phyloP scores from a whole-genome alignment of 2,113 vertebrate genomes.

The Corvus hawaiiensis region DNA sequence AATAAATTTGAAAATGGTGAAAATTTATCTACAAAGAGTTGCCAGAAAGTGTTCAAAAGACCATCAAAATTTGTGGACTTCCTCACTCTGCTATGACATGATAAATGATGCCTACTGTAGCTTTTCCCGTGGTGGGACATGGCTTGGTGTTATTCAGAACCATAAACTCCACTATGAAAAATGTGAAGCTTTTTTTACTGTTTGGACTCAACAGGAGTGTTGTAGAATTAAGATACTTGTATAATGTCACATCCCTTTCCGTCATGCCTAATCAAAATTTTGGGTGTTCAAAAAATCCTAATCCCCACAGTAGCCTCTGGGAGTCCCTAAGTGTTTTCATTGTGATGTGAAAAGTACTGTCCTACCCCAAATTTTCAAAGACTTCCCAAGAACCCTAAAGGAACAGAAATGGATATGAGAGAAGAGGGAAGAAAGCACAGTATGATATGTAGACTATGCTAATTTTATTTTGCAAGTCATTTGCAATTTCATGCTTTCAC shows the following conservation, averaged over 20 bases:
- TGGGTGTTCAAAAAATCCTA: background rate
- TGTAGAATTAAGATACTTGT: background rate
- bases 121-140: background rate
- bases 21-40: background rate
- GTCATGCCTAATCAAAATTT: background rate
- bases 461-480: background rate
- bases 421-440: background rate
- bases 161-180: background rate
- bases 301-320: background rate
- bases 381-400: background rate
- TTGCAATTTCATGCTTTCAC: constrained; percentile 7
- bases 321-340: background rate
- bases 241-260: background rate
- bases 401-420: background rate
- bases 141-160: background rate
- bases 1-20: background rate
- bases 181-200: background rate
- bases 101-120: background rate
- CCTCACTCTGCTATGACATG: background rate
- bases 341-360: background rate
- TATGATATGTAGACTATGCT: background rate
- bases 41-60: background rate
- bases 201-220: background rate
- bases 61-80: background rate
- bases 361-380: background rate